Evolutionary conservation across 2,888 invertebrate species (phyloP), one percentile per base, ranked within the genome.

Genomic region (Zaprionus lineosus): DNA sequence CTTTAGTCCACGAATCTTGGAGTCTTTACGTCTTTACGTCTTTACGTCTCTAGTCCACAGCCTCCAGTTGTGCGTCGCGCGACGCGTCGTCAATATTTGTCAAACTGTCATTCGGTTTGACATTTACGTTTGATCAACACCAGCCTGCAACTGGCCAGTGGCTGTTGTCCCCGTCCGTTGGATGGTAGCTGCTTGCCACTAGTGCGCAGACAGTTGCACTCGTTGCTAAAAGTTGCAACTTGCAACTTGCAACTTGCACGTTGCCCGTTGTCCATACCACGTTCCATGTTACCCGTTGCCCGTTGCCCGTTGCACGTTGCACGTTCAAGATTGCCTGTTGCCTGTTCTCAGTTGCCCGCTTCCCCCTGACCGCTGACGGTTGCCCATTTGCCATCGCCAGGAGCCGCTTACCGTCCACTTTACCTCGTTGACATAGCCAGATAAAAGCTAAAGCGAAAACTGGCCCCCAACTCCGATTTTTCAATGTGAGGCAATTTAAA

Each of bases 91-190:
- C 87, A 87, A 85, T 87, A 88, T 88, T 88, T 88, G 87, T 88
- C 87, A 88, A 88, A 81, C 84, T 87, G 87, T 88, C 87, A 88
- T 84, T 86, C 79, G 79, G 61, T 56, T 79, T 86, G 86, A 88
- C 88, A 87, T 88, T 79, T 86, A 83, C 86, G 85, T 86, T 88
- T 87, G 87, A 88, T 88, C 88, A 88, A 79, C 76, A 78, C 64
- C 62, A 64, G 14, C n/a, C 6, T 29, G 16, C 47, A 18, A 34
- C 41, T 47, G 50, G 61, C 55, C 53, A 60, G 61, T 59, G 69
- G 55, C 57, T 52, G 63, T 39, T 59, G 59, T 11, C 26, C 48
- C 41, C 26, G 50, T 47, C 43, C 39, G 28, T 39, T 28, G 34
- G 40, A 47, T 36, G 47, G 36, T 48, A 8, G 29, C 52, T 44